Conservation (phyloP, 2,113 vertebrate genomes). For the Carlito syrichta region DNA sequence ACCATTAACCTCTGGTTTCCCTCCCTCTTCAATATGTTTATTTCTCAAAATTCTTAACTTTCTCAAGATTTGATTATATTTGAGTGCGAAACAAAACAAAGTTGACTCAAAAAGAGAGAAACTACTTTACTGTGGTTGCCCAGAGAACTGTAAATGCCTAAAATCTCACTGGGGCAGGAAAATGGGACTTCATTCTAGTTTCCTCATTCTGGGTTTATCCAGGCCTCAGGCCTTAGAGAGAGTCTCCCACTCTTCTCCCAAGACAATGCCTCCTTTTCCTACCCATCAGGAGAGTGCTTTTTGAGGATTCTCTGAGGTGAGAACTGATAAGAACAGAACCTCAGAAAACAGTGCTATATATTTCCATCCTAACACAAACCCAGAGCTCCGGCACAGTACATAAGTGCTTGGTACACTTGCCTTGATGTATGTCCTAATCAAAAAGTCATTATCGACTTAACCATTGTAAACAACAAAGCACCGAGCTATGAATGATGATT, state of each 20-base stretch:
- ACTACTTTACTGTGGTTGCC: no score
- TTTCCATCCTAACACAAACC: neutral
- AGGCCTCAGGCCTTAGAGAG: fast-evolving
- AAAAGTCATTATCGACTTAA: neutral
- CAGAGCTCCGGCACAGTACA: neutral
- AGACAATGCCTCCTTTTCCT: neutral
- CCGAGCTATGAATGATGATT: neutral
- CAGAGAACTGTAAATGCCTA: neutral
- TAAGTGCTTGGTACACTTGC: neutral
- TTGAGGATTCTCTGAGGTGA: neutral
- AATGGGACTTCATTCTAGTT: neutral
- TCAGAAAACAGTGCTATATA: neutral
- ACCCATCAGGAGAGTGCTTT: neutral
- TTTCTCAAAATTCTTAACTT: neutral
- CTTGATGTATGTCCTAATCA: neutral
- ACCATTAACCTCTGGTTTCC: neutral
- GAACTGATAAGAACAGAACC: neutral
- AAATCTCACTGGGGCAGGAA: neutral
- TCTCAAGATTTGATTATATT: neutral
- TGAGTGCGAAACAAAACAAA: neutral
- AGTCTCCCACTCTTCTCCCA: fast-evolving
- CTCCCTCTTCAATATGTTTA: neutral
- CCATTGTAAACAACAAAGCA: neutral
- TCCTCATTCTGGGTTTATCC: neutral
- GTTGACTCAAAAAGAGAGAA: neutral